Evolutionary conservation across 2,113 vertebrate species (phyloP).

Genomic region (Esox niger): DNA sequence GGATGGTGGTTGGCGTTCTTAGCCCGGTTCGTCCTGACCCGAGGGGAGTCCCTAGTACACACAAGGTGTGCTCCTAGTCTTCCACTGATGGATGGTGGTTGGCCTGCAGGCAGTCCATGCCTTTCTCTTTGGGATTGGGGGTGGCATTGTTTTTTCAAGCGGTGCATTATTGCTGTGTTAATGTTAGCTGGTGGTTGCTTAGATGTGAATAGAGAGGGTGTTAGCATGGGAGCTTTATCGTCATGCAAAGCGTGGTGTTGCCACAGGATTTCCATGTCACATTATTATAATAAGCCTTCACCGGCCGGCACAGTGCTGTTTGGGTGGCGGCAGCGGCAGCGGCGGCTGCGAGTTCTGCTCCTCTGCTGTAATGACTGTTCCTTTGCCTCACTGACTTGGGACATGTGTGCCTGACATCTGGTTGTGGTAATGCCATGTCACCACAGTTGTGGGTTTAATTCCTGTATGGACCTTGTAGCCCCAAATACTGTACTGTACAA

Average conservation of each 20-base stretch:
- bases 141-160: background rate
- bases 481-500: too few relatives aligned
- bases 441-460: too few relatives aligned
- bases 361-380: too few relatives aligned
- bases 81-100: background rate
- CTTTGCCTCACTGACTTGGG: too few relatives aligned
- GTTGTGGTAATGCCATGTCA: too few relatives aligned
- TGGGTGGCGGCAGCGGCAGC: too few relatives aligned
- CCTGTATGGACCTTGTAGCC: too few relatives aligned
- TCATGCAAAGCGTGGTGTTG: background rate
- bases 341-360: too few relatives aligned
- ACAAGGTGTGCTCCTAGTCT: too few relatives aligned
- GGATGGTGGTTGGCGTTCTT: too few relatives aligned
- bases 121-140: background rate
- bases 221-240: slow-evolving; percentile 1
- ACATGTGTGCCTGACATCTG: too few relatives aligned
- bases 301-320: background rate
- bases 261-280: slow-evolving; percentile 1
- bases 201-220: background rate
- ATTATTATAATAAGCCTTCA: background rate
- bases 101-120: background rate
- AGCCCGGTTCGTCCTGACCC: background rate
- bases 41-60: background rate
- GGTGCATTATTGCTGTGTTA: background rate
- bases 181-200: slow-evolving; percentile 1